Conservation (phyloP, 2,113 vertebrate genomes). For the Mellivora capensis region DNA sequence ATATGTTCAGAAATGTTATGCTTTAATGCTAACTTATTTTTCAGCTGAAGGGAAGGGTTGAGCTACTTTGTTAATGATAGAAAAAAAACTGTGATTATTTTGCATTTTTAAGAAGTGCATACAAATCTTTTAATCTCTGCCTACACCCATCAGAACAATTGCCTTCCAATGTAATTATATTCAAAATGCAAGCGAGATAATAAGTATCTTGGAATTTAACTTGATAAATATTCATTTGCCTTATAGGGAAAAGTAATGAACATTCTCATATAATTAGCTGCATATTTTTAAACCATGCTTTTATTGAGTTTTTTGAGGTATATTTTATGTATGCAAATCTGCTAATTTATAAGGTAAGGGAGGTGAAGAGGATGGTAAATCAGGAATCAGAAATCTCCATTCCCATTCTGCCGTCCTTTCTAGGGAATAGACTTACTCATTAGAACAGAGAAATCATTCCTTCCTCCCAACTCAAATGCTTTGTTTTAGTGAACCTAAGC, state of each 20-base stretch:
- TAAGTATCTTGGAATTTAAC: constrained; percentile 75
- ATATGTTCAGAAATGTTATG: not conserved
- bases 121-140: constrained; percentile 76
- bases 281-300: constrained; percentile 69
- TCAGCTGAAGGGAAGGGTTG: constrained; percentile 38
- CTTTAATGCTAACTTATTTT: constrained; percentile 50
- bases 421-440: constrained; percentile 54
- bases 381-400: constrained; percentile 52
- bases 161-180: constrained; percentile 75
- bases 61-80: constrained; percentile 56
- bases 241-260: constrained; percentile 76
- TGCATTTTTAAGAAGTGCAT: constrained; percentile 71
- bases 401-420: constrained; percentile 6
- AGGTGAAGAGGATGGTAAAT: constrained; percentile 30
- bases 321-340: constrained; percentile 73
- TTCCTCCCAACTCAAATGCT: not conserved
- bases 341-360: constrained; percentile 62
- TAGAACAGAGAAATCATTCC: constrained; percentile 55
- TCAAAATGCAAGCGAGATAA: constrained; percentile 74
- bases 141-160: constrained; percentile 72
- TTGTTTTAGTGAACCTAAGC: constrained; percentile 47
- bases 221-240: constrained; percentile 81
- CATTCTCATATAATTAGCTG: constrained; percentile 73
- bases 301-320: constrained; percentile 62
- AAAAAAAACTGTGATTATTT: constrained; percentile 65